A percentile compares a stretch with the other conserved stretches of the same genome.
Evolutionary conservation across 2,888 invertebrate genomes (phyloP).

Genomic region (Hydriomena furcata): DNA sequence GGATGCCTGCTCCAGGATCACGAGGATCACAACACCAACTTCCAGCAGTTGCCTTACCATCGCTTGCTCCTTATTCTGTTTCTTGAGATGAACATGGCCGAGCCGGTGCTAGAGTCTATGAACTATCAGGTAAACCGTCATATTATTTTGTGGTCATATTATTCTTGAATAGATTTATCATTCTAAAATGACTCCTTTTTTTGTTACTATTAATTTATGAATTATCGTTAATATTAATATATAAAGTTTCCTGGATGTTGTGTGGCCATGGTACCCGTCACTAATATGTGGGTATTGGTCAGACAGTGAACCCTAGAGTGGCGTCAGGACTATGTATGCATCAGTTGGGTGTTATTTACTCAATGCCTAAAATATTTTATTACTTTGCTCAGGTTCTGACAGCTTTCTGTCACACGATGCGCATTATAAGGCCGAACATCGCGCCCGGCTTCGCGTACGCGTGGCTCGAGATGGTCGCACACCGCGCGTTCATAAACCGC

Average conservation of each 20-base stretch:
- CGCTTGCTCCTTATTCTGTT: slow-evolving; percentile 98
- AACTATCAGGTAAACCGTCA: slow-evolving; percentile 94
- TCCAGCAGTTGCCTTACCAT: slow-evolving; percentile 99
- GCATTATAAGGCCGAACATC: slow-evolving; percentile 95
- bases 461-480: slow-evolving; percentile 99
- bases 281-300: too few relatives aligned
- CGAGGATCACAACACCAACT: slow-evolving; percentile 93
- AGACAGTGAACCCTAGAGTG: too few relatives aligned
- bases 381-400: slow-evolving; percentile 93
- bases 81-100: slow-evolving; percentile 97
- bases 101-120: slow-evolving; percentile 96
- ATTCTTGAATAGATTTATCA: too few relatives aligned
- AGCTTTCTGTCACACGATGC: slow-evolving; percentile 97
- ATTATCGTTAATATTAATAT: too few relatives aligned
- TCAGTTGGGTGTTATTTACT: too few relatives aligned
- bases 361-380: too few relatives aligned
- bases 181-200: too few relatives aligned
- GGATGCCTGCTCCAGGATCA: slow-evolving; percentile 98
- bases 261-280: too few relatives aligned
- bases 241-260: too few relatives aligned
- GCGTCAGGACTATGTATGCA: too few relatives aligned
- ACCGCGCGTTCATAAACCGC: slow-evolving; percentile 96
- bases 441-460: slow-evolving; percentile 99
- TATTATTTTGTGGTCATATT: too few relatives aligned
- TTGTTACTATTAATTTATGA: too few relatives aligned